These are phyloP conservation scores for Phocoena sinus DNA, from an alignment of 2,113 vertebrate species.

Conservation along the genomic window DNA sequence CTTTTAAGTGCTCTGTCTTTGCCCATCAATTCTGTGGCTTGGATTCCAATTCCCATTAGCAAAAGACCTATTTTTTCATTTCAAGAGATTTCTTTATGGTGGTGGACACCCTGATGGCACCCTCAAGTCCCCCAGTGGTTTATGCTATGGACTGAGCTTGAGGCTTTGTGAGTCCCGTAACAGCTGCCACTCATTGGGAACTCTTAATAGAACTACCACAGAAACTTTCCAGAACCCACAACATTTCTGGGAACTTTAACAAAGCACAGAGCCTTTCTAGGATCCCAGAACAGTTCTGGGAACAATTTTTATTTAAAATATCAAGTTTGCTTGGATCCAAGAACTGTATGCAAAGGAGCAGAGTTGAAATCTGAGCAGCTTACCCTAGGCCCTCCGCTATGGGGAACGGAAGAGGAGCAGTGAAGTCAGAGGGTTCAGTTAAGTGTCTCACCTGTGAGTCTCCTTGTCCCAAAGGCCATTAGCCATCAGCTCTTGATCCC, in stretches of 20 bases:
- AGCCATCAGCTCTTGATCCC: not conserved
- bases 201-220: not conserved
- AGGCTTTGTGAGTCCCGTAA: not conserved
- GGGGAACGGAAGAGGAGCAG: not conserved
- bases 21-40: not conserved
- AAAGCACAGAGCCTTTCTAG: not conserved
- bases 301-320: not conserved
- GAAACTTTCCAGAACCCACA: not conserved
- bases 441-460: not conserved
- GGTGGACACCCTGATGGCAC: not conserved
- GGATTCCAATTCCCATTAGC: not conserved
- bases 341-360: not conserved
- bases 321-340: not conserved
- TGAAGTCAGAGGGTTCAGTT: not conserved
- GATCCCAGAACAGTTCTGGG: not conserved
- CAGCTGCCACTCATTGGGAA: not conserved
- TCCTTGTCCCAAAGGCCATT: not conserved
- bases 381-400: not conserved
- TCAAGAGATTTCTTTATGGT: not conserved
- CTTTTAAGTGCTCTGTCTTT: not conserved
- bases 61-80: not conserved
- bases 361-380: not conserved
- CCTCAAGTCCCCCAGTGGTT: not conserved
- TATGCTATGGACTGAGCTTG: not conserved
- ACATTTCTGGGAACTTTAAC: not conserved